phyloP scores from a whole-genome alignment of 2,113 vertebrate genomes.

The Arenaria interpres region DNA sequence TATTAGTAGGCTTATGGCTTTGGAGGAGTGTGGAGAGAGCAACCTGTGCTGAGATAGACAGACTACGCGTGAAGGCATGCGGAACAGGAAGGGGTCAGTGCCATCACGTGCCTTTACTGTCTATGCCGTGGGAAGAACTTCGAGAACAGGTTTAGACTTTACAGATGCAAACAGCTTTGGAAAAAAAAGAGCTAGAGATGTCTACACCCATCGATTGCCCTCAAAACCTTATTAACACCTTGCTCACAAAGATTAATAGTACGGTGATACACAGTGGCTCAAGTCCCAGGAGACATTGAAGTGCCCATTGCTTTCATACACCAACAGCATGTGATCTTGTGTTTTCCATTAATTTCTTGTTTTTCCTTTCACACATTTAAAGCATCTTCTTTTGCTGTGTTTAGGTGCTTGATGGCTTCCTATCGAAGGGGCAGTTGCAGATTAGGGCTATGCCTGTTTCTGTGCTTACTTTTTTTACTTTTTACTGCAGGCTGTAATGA shows the following conservation, averaged over 20 bases:
- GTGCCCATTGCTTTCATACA: neutral
- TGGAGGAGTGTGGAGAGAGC: neutral
- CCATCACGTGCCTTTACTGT: neutral
- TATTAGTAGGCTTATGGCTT: neutral
- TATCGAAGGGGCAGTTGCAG: neutral
- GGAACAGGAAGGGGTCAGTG: neutral
- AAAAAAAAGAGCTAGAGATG: neutral
- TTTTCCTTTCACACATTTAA: neutral
- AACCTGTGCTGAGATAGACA: neutral
- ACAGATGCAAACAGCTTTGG: neutral
- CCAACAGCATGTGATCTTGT: neutral
- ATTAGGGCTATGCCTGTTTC: neutral
- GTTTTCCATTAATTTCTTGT: neutral
- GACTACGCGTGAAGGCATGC: rapidly evolving
- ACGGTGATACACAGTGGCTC: neutral
- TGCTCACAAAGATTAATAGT: neutral
- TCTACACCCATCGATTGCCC: neutral
- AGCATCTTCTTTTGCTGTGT: neutral
- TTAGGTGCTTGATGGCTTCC: neutral
- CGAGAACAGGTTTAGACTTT: neutral
- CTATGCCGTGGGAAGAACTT: neutral
- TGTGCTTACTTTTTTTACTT: neutral
- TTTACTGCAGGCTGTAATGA: neutral
- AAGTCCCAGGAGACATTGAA: neutral
- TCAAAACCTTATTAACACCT: neutral